phyloP scores from a whole-genome alignment of 2,888 invertebrate species.

The Agonopterix subpropinquella region DNA sequence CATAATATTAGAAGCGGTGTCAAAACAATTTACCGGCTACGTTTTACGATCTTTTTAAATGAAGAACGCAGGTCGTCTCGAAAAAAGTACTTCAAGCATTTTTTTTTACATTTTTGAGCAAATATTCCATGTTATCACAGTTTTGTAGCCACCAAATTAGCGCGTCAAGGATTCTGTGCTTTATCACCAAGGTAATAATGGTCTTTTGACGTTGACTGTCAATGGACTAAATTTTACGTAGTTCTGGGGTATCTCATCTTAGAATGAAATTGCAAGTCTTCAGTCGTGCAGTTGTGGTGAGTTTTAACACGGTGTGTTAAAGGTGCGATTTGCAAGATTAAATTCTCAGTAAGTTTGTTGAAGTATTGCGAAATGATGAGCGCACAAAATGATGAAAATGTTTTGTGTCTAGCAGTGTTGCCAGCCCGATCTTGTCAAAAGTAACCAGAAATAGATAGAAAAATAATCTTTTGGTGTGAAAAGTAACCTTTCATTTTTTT shows the following conservation, averaged over 20 bases:
- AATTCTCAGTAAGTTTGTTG: conserved; percentile 6
- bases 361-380: conserved; percentile 26
- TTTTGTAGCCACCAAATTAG: conserved; percentile 14
- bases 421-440: too few relatives aligned
- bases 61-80: conserved; percentile 29
- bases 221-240: conserved; percentile 4
- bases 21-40: conserved; percentile 45
- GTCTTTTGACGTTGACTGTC: conserved; percentile 1
- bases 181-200: conserved; percentile 13
- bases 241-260: conserved; percentile 5
- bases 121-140: conserved; percentile 6
- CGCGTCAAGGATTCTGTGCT: conserved; percentile 15
- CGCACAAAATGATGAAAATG: conserved; percentile 34
- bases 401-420: conserved; percentile 32
- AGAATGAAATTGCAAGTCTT: conserved; percentile 3
- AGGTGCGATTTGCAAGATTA: background rate
- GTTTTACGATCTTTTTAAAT: conserved; percentile 53
- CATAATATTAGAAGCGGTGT: conserved; percentile 41
- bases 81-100: conserved; percentile 12
- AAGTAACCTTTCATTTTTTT: too few relatives aligned
- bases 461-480: too few relatives aligned
- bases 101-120: conserved; percentile 11
- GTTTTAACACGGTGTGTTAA: background rate
- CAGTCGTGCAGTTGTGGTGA: too few relatives aligned
- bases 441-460: too few relatives aligned